phyloP scores from a whole-genome alignment of 2,797 vertebrate genomes.

The Agapornis canus region DNA sequence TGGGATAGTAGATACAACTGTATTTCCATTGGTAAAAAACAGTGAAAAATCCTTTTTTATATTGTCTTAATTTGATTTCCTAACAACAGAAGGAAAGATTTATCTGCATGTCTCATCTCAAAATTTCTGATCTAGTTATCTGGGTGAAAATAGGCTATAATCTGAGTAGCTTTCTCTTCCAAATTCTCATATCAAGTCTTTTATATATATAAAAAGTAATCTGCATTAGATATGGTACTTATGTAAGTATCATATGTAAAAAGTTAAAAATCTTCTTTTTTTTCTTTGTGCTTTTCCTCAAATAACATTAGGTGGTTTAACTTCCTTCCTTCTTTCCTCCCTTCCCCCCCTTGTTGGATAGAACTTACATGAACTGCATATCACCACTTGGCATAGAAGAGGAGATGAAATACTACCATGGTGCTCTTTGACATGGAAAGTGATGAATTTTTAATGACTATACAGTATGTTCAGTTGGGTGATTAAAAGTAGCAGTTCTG shows the following conservation, averaged over 20 bases:
- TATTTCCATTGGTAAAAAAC: not conserved
- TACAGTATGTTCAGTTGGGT: not conserved
- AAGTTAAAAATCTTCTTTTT: not conserved
- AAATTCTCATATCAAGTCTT: not conserved
- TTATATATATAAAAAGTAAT: not conserved
- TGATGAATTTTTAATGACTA: not conserved
- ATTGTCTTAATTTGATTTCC: not conserved
- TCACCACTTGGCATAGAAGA: not conserved
- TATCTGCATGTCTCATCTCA: not conserved
- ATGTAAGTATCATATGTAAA: not conserved
- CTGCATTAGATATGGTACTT: not conserved
- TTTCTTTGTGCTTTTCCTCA: not conserved
- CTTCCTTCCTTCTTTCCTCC: not conserved
- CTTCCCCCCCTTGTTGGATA: not conserved
- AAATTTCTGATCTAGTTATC: not conserved
- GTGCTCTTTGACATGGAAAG: not conserved
- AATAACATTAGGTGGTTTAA: not conserved
- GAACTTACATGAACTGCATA: not conserved
- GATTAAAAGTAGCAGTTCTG: not conserved
- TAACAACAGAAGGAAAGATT: not conserved
- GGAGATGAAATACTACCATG: not conserved
- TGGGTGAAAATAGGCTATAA: not conserved
- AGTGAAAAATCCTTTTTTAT: not conserved
- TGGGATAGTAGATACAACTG: not conserved
- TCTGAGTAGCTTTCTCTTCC: not conserved